Percentiles rank a stretch among this genome's conserved stretches.
Evolutionary conservation across 2,888 invertebrate species (phyloP).

Genomic region (Drosophila mayaguana): DNA sequence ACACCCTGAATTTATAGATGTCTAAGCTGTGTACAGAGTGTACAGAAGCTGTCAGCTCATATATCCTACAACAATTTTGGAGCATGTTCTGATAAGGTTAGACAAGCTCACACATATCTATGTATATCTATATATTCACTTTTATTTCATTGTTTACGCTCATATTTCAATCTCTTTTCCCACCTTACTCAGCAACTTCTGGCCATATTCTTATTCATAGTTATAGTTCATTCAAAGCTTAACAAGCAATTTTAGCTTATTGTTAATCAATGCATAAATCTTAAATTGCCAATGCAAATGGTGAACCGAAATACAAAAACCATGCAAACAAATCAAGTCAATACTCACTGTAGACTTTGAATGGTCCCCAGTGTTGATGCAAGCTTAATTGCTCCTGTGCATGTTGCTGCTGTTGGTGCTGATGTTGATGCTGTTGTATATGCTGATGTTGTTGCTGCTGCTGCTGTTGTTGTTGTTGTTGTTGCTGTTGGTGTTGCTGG

Average conservation of each 20-base stretch:
- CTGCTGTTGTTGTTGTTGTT: slow-evolving; percentile 67
- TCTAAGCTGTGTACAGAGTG: too few relatives aligned
- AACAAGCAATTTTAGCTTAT: not conserved
- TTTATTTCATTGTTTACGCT: not conserved
- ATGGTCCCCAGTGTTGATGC: slow-evolving; percentile 84
- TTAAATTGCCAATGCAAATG: slow-evolving; percentile 16
- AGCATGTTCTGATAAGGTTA: too few relatives aligned
- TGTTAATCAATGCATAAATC: slow-evolving; percentile 19
- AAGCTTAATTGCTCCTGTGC: slow-evolving; percentile 80
- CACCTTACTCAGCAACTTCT: not conserved
- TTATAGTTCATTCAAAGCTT: not conserved
- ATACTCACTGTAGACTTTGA: slow-evolving; percentile 85
- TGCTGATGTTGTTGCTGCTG: slow-evolving; percentile 64
- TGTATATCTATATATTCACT: not conserved
- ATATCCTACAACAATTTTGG: too few relatives aligned
- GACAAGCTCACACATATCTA: not conserved
- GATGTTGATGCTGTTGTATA: slow-evolving; percentile 68
- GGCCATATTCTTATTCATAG: not conserved
- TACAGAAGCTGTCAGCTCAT: too few relatives aligned
- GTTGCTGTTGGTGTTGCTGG: slow-evolving; percentile 75
- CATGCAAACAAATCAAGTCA: slow-evolving; percentile 43
- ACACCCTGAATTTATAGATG: too few relatives aligned
- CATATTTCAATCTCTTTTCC: not conserved
- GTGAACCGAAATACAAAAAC: not conserved
- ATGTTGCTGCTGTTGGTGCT: slow-evolving; percentile 67